Conservation (phyloP, 2,113 vertebrate genomes). For the Xenotilapia leptura region DNA sequence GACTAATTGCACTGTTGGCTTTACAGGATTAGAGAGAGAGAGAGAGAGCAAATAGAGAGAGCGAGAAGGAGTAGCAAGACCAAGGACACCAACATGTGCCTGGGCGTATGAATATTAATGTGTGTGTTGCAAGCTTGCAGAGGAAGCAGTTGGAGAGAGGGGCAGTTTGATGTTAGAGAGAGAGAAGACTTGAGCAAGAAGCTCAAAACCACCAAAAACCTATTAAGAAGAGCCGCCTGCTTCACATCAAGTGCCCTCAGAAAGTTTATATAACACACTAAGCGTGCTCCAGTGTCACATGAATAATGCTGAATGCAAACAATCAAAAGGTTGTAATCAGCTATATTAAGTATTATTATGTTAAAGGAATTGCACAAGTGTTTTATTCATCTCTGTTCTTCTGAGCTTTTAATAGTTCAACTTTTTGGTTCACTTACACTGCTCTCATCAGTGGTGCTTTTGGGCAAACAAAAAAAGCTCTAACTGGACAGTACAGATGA, state of each 20-base stretch:
- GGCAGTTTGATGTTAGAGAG: background rate
- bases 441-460: background rate
- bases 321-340: background rate
- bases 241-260: background rate
- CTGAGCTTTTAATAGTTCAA: background rate
- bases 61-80: background rate
- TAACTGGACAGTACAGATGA: background rate
- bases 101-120: conserved; percentile 9
- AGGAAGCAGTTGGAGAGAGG: background rate
- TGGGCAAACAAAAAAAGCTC: background rate
- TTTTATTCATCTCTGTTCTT: background rate
- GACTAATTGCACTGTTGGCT: conserved; percentile 49
- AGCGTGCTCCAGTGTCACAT: background rate
- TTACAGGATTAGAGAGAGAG: conserved; percentile 41
- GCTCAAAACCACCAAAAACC: background rate
- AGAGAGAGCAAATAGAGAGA: background rate
- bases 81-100: background rate
- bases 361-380: background rate
- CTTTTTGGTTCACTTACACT: background rate
- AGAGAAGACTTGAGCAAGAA: background rate
- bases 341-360: background rate
- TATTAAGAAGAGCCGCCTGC: conserved; percentile 3
- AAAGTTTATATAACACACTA: background rate
- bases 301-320: background rate
- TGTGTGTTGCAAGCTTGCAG: background rate